Percentiles rank a stretch among this genome's conserved stretches.
Conservation (phyloP, 1,140 invertebrate species). For the Achroia grisella region DNA sequence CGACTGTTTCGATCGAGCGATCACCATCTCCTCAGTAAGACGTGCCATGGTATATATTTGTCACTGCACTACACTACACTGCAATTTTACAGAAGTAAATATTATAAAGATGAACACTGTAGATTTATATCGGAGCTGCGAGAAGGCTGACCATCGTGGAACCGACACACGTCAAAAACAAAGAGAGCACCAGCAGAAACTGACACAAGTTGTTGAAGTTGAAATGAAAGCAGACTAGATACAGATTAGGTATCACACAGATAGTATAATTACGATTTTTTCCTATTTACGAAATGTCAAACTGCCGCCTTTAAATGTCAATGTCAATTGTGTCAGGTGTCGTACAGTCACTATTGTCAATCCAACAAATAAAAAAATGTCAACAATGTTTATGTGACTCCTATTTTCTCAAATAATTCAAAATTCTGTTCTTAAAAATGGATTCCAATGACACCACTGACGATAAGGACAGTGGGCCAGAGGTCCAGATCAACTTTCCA, state of each 20-base stretch:
- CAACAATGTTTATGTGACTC: not conserved
- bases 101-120: slow-evolving; percentile 19
- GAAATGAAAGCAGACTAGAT: too few relatives aligned
- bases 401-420: too few relatives aligned
- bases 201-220: slow-evolving; percentile 13
- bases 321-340: too few relatives aligned
- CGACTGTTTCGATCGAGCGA: slow-evolving; percentile 89
- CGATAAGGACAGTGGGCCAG: slow-evolving; percentile 60
- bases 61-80: slow-evolving; percentile 40
- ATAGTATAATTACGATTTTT: too few relatives aligned
- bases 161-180: slow-evolving; percentile 13
- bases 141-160: slow-evolving; percentile 36
- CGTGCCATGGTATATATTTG: slow-evolving; percentile 86
- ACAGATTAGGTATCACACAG: too few relatives aligned
- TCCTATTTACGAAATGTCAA: too few relatives aligned
- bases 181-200: slow-evolving; percentile 14
- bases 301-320: too few relatives aligned
- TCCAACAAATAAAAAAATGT: too few relatives aligned
- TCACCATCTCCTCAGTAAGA: slow-evolving; percentile 93
- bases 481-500: slow-evolving; percentile 62
- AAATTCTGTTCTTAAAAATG: slow-evolving; percentile 22
- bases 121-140: slow-evolving; percentile 33
- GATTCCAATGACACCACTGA: slow-evolving; percentile 52
- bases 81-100: slow-evolving; percentile 7
- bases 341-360: too few relatives aligned